phyloP scores from a whole-genome alignment of 2,113 vertebrate genomes.

The Phyllostomus hastatus region DNA sequence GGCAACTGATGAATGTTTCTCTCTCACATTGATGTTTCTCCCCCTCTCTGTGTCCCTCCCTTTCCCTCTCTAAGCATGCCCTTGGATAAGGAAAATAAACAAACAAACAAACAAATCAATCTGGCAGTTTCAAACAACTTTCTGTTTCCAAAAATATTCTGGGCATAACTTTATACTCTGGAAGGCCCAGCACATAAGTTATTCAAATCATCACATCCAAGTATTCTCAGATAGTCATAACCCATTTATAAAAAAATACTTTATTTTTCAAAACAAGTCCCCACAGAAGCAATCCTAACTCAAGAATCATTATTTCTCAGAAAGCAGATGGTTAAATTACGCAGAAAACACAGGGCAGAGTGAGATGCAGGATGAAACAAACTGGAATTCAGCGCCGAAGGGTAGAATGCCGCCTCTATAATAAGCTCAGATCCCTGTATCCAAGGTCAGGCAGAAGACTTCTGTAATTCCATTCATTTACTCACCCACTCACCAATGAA shows the following conservation, averaged over 20 bases:
- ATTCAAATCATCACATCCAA: conserved; percentile 36
- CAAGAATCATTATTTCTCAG: conserved; percentile 17
- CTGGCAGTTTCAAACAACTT: conserved; percentile 20
- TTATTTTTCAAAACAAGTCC: conserved; percentile 18
- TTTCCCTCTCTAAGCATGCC: too few relatives aligned
- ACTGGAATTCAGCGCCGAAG: neutral
- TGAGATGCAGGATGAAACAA: neutral
- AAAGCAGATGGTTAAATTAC: neutral
- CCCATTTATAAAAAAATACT: neutral
- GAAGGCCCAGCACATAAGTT: neutral
- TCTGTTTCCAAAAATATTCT: conserved; percentile 29
- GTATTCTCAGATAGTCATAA: neutral
- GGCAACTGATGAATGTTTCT: too few relatives aligned
- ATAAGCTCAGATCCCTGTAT: neutral
- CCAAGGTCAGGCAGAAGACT: neutral
- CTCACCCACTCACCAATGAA: neutral
- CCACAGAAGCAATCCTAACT: conserved; percentile 15
- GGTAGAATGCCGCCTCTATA: neutral
- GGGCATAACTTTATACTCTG: neutral
- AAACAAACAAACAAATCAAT: neutral
- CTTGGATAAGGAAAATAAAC: too few relatives aligned
- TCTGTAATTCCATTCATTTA: neutral
- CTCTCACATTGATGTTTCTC: too few relatives aligned
- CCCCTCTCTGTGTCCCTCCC: too few relatives aligned
- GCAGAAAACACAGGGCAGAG: neutral